These are phyloP conservation scores for Hyperoodon ampullatus DNA, from an alignment of 2,113 vertebrate species.

Conservation along the genomic window DNA sequence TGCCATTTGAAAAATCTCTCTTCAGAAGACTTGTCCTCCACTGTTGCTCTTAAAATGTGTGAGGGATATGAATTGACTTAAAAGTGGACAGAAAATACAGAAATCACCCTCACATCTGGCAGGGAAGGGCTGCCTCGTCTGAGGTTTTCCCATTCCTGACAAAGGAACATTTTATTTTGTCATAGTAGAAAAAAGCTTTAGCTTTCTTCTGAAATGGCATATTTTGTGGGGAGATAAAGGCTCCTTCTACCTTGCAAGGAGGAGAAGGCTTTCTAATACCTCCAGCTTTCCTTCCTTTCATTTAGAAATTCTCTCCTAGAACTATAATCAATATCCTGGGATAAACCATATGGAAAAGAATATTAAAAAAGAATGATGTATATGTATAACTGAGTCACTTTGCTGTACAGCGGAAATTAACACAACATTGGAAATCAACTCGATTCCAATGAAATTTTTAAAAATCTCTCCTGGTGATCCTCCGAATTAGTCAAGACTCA, in stretches of 20 bases:
- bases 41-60: neutral
- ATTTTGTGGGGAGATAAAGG: neutral
- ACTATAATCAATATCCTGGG: neutral
- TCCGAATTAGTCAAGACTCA: neutral
- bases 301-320: neutral
- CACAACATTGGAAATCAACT: neutral
- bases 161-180: neutral
- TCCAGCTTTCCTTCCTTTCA: neutral
- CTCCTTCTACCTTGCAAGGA: neutral
- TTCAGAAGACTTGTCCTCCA: neutral
- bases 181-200: neutral
- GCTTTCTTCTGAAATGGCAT: neutral
- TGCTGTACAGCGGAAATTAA: neutral
- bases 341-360: neutral
- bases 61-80: neutral
- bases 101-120: neutral
- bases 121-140: neutral
- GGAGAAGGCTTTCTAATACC: neutral
- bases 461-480: neutral
- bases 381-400: neutral
- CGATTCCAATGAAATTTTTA: neutral
- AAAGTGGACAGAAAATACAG: neutral
- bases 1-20: neutral
- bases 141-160: neutral
- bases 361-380: neutral